Evolutionary conservation across 1,140 invertebrate genomes (phyloP).

Genomic region (Physella acuta): DNA sequence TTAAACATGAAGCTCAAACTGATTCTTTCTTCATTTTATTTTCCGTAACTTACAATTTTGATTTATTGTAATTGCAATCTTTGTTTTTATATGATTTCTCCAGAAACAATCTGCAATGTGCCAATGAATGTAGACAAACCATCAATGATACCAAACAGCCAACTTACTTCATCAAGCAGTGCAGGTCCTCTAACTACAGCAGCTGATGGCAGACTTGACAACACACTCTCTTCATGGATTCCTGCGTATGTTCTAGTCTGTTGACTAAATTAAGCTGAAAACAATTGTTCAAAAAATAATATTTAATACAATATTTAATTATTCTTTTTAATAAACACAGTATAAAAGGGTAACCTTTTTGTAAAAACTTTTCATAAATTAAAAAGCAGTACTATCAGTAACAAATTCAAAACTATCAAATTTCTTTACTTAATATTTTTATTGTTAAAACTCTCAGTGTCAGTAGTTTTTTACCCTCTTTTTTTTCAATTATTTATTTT

Average conservation of each 20-base stretch:
- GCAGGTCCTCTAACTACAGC: background rate
- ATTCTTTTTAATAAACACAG: background rate
- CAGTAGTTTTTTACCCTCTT: background rate
- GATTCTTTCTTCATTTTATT: too few species aligned
- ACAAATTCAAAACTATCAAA: too few species aligned
- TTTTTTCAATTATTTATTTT: too few species aligned
- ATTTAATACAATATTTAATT: too few species aligned
- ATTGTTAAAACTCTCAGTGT: too few species aligned
- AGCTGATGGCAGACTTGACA: constrained; percentile 6
- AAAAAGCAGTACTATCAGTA: too few species aligned
- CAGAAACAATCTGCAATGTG: constrained; percentile 15
- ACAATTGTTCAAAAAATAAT: background rate
- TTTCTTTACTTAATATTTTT: too few species aligned
- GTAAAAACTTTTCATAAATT: background rate
- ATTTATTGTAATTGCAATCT: too few species aligned
- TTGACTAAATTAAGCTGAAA: too few species aligned
- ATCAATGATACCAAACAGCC: background rate
- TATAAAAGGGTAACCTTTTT: background rate
- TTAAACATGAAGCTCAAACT: too few species aligned
- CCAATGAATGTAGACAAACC: constrained; percentile 16
- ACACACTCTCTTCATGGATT: constrained; percentile 1
- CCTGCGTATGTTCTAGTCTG: constrained; percentile 15
- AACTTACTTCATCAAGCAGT: constrained; percentile 12
- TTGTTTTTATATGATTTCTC: too few species aligned
- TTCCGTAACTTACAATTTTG: too few species aligned